Evolutionary conservation across 2,888 invertebrate species (phyloP), one percentile per base, ranked within the genome.

Genomic region (Apamea epomidion): DNA sequence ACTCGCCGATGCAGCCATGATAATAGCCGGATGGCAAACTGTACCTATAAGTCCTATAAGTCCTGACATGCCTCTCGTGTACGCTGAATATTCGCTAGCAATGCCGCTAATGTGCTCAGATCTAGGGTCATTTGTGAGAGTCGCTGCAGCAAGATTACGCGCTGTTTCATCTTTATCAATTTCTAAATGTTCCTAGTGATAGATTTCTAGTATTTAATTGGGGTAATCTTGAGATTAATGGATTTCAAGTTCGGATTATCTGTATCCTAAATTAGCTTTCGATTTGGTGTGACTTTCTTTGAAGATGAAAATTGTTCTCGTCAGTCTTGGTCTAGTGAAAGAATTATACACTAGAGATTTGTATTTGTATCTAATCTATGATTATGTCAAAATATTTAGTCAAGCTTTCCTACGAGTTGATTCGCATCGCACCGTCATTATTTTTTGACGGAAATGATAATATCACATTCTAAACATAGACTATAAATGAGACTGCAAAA

Each of bases 1-100:
- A 89, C 78, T 83, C 60, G 78, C 80, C 84, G 91, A 87, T 83
- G 83, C 78, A 67, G 78, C 78, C 78, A 82, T 78, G 87, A 89
- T 89, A 91, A 87, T 86, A 77, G 80, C 81, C 75, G 85, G 80
- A 85, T 86, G 80, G 75, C 78, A 83, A 84, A 84, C 78, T 76
- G 60, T 60, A 79, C 81, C 81, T 84, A 76, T 88, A 85, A 78
- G 82, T 80, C 80, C 48, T 83, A 78, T 89, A 86, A 80, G 82
- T 78, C 80, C 69, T 83, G 65, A 81, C 79, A 83, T 78, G 82
- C 54, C 70, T 81, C 73, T 70, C 72, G 80, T 68, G 69, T 75
- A 48, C 72, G 60, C 70, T 71, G 42, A 74, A 77, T 76, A 87
- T 77, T 76, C 51, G 51, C 85, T 87, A 76, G 68, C 62, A 71